A percentile compares a stretch with the other conserved stretches of the same genome.
Evolutionary conservation across 2,888 invertebrate species (phyloP).

Genomic region (Polyommatus iphigenia): DNA sequence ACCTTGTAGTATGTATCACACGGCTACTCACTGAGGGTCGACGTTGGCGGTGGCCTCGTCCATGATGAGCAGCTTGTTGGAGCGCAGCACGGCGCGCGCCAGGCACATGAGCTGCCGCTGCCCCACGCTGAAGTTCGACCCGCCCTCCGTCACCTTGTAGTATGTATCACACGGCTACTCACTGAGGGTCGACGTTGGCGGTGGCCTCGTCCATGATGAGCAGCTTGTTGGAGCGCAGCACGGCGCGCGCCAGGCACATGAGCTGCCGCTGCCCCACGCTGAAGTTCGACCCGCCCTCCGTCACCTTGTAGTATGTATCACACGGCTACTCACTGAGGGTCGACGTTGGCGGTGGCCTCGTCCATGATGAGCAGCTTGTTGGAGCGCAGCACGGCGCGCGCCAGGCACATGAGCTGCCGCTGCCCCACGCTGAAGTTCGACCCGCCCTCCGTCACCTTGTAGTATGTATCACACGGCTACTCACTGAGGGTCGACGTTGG

Average conservation of each 20-base stretch:
- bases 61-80: conserved; percentile 91
- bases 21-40: conserved; percentile 74
- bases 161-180: not conserved
- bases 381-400: conserved; percentile 90
- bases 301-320: not conserved
- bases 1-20: conserved; percentile 80
- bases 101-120: conserved; percentile 82
- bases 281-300: conserved; percentile 76
- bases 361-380: conserved; percentile 93
- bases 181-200: too few relatives aligned
- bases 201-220: conserved; percentile 96
- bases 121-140: conserved; percentile 80
- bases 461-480: conserved; percentile 82
- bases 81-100: conserved; percentile 87
- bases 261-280: conserved; percentile 50
- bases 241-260: conserved; percentile 92
- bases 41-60: conserved; percentile 88
- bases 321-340: conserved; percentile 82
- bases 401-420: conserved; percentile 92
- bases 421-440: conserved; percentile 94
- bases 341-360: conserved; percentile 96
- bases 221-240: conserved; percentile 90
- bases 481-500: too few relatives aligned
- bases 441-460: conserved; percentile 87
- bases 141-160: too few relatives aligned